Conservation (phyloP, 2,888 invertebrate species). For the Cataglyphis livida region DNA sequence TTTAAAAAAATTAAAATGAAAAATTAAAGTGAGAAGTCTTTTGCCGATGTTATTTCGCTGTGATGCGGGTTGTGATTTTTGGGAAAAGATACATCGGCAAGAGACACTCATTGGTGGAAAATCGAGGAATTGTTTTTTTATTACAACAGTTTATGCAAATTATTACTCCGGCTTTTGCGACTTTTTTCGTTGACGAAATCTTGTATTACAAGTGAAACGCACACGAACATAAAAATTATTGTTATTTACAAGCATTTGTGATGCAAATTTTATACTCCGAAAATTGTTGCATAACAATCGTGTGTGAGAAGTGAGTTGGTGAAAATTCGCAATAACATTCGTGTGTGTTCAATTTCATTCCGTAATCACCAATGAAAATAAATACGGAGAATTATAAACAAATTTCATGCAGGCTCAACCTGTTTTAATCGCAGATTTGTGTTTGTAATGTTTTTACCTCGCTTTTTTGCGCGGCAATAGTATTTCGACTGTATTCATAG, state of each 20-base stretch:
- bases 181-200: not conserved
- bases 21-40: not conserved
- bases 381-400: conserved; percentile 10
- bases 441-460: not conserved
- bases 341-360: conserved; percentile 10
- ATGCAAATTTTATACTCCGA: not conserved
- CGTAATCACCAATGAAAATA: conserved; percentile 13
- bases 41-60: not conserved
- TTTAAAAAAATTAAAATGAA: not conserved
- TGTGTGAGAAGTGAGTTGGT: not conserved
- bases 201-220: not conserved
- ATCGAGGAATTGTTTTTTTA: conserved; percentile 25
- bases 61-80: not conserved
- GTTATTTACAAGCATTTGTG: conserved; percentile 1
- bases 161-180: not conserved
- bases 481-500: conserved; percentile 7
- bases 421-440: not conserved
- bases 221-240: not conserved
- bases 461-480: not conserved
- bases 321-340: conserved; percentile 5
- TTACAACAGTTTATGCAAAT: not conserved
- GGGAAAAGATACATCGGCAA: not conserved
- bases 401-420: not conserved
- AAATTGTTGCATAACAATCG: not conserved
- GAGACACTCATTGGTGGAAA: not conserved